These are phyloP conservation scores for Erebia aethiops DNA, from an alignment of 2,888 invertebrate species.

Conservation along the genomic window DNA sequence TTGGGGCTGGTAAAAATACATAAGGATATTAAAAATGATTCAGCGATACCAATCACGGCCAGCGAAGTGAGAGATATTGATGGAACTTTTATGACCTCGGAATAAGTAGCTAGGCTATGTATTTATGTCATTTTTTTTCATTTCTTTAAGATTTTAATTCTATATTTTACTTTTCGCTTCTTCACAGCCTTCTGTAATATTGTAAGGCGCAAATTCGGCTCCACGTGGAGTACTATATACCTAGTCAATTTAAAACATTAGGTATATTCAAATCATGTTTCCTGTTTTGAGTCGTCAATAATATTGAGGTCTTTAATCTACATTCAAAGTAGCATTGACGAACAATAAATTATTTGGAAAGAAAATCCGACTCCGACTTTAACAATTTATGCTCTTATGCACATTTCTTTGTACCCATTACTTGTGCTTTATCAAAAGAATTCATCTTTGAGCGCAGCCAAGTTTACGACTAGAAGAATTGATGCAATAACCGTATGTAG, in stretches of 20 bases:
- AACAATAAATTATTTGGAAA: too few species aligned
- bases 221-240: too few species aligned
- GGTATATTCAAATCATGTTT: too few species aligned
- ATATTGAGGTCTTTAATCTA: too few species aligned
- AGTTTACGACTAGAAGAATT: conserved; percentile 2
- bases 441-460: neutral
- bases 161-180: too few species aligned
- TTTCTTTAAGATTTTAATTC: neutral
- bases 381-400: neutral
- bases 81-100: neutral
- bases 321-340: too few species aligned
- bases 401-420: neutral
- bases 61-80: neutral
- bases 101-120: too few species aligned
- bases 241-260: too few species aligned
- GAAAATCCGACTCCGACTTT: too few species aligned
- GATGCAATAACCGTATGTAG: neutral
- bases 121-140: neutral
- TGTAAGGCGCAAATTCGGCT: too few species aligned
- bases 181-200: too few species aligned
- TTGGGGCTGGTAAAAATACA: neutral
- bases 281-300: too few species aligned
- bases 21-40: neutral
- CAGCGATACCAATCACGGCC: neutral
- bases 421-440: neutral